These are phyloP conservation scores for Poecilia latipinna DNA, from an alignment of 2,113 vertebrate species.

Conservation along the genomic window DNA sequence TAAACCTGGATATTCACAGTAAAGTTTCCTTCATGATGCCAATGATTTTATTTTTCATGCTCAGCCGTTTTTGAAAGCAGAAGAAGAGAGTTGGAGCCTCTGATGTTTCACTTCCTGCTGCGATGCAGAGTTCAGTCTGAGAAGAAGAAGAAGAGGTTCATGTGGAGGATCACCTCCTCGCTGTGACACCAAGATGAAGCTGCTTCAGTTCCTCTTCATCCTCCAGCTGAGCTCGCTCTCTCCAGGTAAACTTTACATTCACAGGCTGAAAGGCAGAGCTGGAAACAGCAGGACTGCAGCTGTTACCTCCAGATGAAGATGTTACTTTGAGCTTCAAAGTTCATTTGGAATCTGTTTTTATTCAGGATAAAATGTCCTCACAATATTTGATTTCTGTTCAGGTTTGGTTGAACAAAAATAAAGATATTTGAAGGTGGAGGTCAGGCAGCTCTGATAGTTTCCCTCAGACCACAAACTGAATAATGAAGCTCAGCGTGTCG, in stretches of 20 bases:
- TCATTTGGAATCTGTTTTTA: neutral
- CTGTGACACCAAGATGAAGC: constrained; percentile 45
- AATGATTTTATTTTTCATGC: no score
- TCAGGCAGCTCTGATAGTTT: neutral
- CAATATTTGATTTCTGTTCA: neutral
- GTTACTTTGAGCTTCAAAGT: neutral
- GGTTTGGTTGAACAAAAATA: no score
- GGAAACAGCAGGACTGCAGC: neutral
- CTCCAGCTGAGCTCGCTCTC: constrained; percentile 32
- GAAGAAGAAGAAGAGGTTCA: rapidly evolving
- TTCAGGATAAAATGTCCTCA: neutral
- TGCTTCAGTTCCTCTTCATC: constrained; percentile 31
- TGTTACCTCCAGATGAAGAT: neutral
- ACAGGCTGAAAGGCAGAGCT: neutral
- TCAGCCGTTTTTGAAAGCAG: no score
- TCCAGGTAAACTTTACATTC: constrained; percentile 51
- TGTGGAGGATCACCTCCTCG: neutral
- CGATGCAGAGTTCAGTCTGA: neutral
- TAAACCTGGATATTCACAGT: no score
- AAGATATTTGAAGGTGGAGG: neutral
- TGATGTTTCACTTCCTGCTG: constrained; percentile 28
- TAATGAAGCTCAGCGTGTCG: neutral
- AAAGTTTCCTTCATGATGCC: no score
- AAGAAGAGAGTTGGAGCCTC: neutral
- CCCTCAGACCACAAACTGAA: no score